Base-by-base conservation (phyloP, 1,140 invertebrate species). In the Ctenoplectra terminalis region DNA sequence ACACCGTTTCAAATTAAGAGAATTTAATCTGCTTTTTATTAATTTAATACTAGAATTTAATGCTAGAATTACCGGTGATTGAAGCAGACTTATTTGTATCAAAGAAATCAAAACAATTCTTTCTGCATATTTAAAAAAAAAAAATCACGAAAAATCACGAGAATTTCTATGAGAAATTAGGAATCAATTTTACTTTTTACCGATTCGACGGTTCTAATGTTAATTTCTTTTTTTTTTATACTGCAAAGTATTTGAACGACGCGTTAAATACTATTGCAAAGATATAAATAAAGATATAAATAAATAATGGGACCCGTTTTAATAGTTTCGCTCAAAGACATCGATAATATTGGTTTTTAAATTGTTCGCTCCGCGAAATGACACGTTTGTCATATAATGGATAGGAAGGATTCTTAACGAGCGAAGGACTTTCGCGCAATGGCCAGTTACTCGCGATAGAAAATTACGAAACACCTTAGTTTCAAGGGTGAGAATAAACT, bases 401-500 rank as follows among this genome's bases (percentile, higher is more conserved):
- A 17, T 64, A 67, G 54, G 56, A 82, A 82, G 81, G 64, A 73
- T 83, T 50, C 58, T 43, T 70, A 77, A 82, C 60, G 48, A 40
- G 15, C 60, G 76, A 78, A 79, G 81, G 76, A 79, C 76, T 67
- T 64, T 70, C 31, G 37, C 60, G 58, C 13, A 71, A 48, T 43
- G 54, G 56, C 40, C 50, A 67, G 61, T 82, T 82, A 56, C 56
- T 64, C 50, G 58, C 73, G 17, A 77, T 76, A 76, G 66, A 76
- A 74, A 75, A 64, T 82, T 82, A 76, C 71, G 79, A 75, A 84
- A 84, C 37, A 1, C 6, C n/a, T 11, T 9, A n/a, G 74, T 46
- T 56, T 78, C 81, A 83, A 83, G 81, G 81, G 81, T 83, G 81
- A 40, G 81, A 83, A 80, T 29, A 20, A 63, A 43, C 63, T 70